Conservation (phyloP, 2,888 invertebrate species). For the Deroplatys truncata region DNA sequence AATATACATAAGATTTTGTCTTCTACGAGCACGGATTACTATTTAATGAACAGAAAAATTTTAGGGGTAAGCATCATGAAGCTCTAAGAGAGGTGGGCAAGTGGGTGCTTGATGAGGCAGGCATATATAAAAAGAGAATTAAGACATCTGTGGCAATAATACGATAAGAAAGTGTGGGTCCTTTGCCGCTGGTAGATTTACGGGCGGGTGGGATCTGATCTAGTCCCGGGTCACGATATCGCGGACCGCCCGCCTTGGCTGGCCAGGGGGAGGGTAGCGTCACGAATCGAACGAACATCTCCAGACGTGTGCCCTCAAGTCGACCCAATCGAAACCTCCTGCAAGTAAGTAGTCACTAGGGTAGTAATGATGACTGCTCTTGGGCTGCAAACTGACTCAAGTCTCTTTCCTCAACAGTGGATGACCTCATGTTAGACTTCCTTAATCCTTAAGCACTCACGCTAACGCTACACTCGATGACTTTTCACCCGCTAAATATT, state of each 20-base stretch:
- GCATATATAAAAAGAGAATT: not conserved
- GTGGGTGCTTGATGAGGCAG: not conserved
- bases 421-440: too few relatives aligned
- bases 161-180: not conserved
- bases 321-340: slow-evolving; percentile 1
- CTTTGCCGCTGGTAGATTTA: not conserved
- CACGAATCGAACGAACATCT: slow-evolving; percentile 14
- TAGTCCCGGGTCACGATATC: slow-evolving; percentile 1
- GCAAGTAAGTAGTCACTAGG: not conserved
- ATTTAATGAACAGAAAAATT: not conserved
- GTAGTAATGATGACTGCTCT: not conserved
- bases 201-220: not conserved
- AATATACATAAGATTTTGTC: too few relatives aligned
- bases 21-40: too few relatives aligned
- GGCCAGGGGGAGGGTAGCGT: slow-evolving; percentile 9
- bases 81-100: not conserved
- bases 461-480: too few relatives aligned
- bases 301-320: slow-evolving; percentile 13
- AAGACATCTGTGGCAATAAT: not conserved
- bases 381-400: not conserved
- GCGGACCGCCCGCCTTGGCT: not conserved
- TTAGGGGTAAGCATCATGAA: not conserved
- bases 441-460: too few relatives aligned
- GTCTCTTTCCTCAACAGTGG: not conserved
- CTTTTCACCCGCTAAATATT: too few relatives aligned